Evolutionary conservation across 2,888 invertebrate species (phyloP).

Genomic region (Cantharis rustica): DNA sequence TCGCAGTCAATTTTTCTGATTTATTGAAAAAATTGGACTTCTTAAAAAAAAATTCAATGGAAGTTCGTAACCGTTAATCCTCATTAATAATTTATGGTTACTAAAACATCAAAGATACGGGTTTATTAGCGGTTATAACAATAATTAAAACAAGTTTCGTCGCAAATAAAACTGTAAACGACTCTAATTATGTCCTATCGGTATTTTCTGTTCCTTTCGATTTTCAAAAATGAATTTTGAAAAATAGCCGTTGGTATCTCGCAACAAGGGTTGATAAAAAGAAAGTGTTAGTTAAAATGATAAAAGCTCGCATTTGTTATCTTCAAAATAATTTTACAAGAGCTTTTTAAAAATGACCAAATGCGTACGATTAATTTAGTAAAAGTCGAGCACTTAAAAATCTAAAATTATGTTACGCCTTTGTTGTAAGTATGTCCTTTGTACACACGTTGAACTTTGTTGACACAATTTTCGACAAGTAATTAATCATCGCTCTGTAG

Average conservation of each 20-base stretch:
- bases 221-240: not conserved
- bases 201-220: not conserved
- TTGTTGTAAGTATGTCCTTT: not conserved
- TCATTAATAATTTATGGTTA: not conserved
- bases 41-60: not conserved
- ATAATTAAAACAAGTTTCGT: not conserved
- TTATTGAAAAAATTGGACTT: not conserved
- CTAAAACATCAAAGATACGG: not conserved
- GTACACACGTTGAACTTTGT: not conserved
- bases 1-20: not conserved
- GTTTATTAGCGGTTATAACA: not conserved
- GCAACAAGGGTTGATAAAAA: no score
- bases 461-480: not conserved
- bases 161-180: not conserved
- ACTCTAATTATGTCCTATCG: not conserved
- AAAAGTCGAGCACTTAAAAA: not conserved
- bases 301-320: not conserved
- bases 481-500: not conserved
- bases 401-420: not conserved
- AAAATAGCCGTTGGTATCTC: no score
- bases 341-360: not conserved
- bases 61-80: not conserved
- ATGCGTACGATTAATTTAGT: not conserved
- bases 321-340: not conserved
- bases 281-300: not conserved